Base-by-base conservation (phyloP, 92 coral and sea anemone genomes). In the Phymanthus crucifer region DNA sequence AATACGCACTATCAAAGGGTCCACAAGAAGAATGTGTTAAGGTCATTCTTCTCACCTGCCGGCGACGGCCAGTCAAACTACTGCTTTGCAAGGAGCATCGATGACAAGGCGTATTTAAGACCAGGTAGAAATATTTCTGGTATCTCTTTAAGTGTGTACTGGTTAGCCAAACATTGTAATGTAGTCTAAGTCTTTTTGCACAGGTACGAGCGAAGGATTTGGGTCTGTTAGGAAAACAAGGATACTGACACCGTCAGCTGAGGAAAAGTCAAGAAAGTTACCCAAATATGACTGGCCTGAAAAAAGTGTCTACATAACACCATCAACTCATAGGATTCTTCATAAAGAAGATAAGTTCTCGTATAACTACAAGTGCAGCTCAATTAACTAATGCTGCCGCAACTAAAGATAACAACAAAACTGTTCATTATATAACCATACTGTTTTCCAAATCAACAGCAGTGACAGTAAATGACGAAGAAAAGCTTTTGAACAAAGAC, bases 81-180 rank as follows among this genome's bases (percentile, higher is more conserved):
- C 0, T 73, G 83, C 35, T 84, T 84, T 45, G 78, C 78, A 81
- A 13, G 81, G 32, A 79, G 89, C 11, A 71, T n/a, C 3, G 61
- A 52, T 52, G 61, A 52, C 26, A 52, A 52, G 10, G 64, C 64
- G 3, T 21, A 54, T 21, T 21, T 54, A 13, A 21, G 64, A 19
- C 64, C 64, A n/a, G n/a, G n/a, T n/a, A n/a, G n/a, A n/a, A n/a
- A n/a, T n/a, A n/a, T n/a, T n/a, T n/a, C n/a, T n/a, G n/a, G n/a
- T n/a, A n/a, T n/a, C n/a, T n/a, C n/a, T n/a, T n/a, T n/a, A n/a
- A n/a, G n/a, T n/a, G n/a, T n/a, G n/a, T n/a, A n/a, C n/a, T n/a
- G n/a, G n/a, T n/a, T n/a, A n/a, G n/a, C n/a, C n/a, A n/a, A n/a
- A n/a, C n/a, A n/a, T n/a, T n/a, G n/a, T n/a, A n/a, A n/a, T n/a